Evolutionary conservation across 2,888 invertebrate genomes (phyloP).

Genomic region (Priocnemis perturbator): DNA sequence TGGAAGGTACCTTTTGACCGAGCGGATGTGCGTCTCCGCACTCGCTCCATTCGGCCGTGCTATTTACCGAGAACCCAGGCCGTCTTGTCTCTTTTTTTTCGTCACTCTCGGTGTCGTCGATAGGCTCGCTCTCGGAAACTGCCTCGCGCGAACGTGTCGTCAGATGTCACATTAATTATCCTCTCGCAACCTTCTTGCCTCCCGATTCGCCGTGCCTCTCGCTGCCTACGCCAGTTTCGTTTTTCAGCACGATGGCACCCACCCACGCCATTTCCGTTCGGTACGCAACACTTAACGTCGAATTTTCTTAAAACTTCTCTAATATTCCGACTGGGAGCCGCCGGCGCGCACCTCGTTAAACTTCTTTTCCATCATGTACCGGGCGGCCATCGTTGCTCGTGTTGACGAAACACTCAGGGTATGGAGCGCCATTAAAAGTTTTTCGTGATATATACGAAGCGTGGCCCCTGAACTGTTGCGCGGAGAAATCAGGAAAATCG

Average conservation of each 20-base stretch:
- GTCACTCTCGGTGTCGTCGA: too few species aligned
- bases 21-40: conserved; percentile 17
- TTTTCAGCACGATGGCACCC: too few species aligned
- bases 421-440: conserved; percentile 48
- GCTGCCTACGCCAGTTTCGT: too few species aligned
- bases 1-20: conserved; percentile 22
- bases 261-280: background rate
- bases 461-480: background rate
- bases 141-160: too few species aligned
- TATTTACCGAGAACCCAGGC: background rate
- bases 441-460: conserved; percentile 16
- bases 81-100: too few species aligned
- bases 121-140: too few species aligned
- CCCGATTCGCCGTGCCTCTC: conserved; percentile 11
- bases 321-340: conserved; percentile 44
- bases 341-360: conserved; percentile 45
- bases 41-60: background rate
- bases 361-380: conserved; percentile 42
- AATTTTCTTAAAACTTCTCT: conserved; percentile 50
- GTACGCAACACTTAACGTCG: conserved; percentile 38
- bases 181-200: background rate
- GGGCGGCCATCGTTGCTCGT: conserved; percentile 34
- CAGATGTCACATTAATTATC: background rate
- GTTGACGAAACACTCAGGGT: conserved; percentile 51
- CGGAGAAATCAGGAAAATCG: conserved; percentile 27